These are phyloP conservation scores for Coregonus sp. DNA, from an alignment of 2,797 vertebrate genomes.

Conservation along the genomic window DNA sequence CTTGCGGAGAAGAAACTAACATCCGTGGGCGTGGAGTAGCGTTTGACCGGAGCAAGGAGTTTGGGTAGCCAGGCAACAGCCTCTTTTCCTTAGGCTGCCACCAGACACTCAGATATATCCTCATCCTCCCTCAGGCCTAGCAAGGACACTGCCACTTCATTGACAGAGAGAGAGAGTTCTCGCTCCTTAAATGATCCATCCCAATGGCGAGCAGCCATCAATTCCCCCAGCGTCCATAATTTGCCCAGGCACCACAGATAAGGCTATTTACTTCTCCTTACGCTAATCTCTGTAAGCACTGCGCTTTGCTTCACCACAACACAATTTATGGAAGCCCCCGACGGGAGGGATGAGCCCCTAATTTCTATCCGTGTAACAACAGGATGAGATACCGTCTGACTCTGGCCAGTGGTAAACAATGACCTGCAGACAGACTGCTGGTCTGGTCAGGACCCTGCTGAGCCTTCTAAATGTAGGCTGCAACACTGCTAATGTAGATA, in stretches of 20 bases:
- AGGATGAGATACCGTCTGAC: constrained; percentile 20
- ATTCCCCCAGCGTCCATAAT: neutral
- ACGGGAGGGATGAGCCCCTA: constrained; percentile 6
- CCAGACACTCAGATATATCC: neutral
- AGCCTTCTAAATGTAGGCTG: neutral
- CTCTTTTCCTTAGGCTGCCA: neutral
- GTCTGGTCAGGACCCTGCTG: neutral
- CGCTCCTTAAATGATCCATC: neutral
- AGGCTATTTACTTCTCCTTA: neutral
- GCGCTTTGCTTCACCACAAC: neutral
- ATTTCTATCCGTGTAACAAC: constrained; percentile 9
- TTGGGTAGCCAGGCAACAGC: no score
- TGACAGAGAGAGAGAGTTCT: neutral
- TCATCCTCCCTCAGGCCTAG: neutral
- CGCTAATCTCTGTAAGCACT: no score
- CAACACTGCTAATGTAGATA: neutral
- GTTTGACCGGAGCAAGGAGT: no score
- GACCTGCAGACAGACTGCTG: neutral
- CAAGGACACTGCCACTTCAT: neutral
- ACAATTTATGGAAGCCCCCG: neutral
- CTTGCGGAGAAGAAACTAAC: no score
- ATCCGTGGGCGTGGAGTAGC: no score
- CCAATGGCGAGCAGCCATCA: neutral
- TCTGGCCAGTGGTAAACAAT: constrained; percentile 8
- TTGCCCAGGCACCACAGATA: neutral